These are phyloP conservation scores for Drosophila niveifrons DNA, from an alignment of 2,888 invertebrate genomes.

Conservation along the genomic window DNA sequence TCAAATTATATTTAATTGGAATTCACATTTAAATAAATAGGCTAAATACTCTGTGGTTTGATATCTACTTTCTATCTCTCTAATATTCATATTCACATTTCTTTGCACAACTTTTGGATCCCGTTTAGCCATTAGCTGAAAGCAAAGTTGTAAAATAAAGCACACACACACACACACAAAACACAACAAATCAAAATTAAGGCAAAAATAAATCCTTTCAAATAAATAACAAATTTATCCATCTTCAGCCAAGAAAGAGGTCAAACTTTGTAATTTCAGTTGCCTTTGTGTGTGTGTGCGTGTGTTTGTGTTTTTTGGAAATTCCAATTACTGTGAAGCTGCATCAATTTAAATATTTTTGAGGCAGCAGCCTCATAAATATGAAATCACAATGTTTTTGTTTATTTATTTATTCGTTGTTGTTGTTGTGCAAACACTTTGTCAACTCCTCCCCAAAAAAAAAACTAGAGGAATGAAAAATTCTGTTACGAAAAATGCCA, in stretches of 20 bases:
- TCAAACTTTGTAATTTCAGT: conserved; percentile 46
- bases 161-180: neutral
- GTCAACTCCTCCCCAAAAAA: conserved; percentile 36
- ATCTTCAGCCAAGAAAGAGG: conserved; percentile 27
- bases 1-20: neutral
- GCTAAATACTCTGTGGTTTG: too few species aligned
- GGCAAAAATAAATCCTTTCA: conserved; percentile 30
- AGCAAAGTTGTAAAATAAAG: conserved; percentile 30
- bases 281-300: conserved; percentile 45
- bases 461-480: neutral
- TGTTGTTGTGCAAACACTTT: conserved; percentile 34
- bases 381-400: conserved; percentile 59
- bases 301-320: conserved; percentile 37
- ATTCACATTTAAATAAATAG: conserved; percentile 5
- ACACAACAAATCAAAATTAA: conserved; percentile 24
- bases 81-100: neutral
- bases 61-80: too few species aligned
- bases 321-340: conserved; percentile 41
- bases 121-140: neutral
- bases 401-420: conserved; percentile 18
- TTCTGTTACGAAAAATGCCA: conserved; percentile 8
- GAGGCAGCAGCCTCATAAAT: conserved; percentile 58
- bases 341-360: conserved; percentile 64
- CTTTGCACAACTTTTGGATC: neutral
- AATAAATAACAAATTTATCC: conserved; percentile 65